phyloP scores from a whole-genome alignment of 1,140 invertebrate genomes.

The roundworm (Caenorhabditis elegans) region DNA sequence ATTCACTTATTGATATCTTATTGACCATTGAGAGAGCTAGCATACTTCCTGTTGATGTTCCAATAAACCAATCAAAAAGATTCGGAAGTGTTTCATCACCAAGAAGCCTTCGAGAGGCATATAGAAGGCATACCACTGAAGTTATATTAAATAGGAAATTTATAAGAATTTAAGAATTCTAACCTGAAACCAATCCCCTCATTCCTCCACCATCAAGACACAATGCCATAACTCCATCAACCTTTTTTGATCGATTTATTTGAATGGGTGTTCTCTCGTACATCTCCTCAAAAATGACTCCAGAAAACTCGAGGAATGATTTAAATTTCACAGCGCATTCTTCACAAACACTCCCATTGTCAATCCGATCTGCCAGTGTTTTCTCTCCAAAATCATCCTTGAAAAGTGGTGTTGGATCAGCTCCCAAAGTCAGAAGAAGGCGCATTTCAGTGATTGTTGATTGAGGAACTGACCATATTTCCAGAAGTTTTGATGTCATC shows the following conservation, averaged over 20 bases:
- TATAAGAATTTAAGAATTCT: neutral
- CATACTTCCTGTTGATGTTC: conserved; percentile 58
- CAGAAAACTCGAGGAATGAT: conserved; percentile 41
- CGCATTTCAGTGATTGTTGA: conserved; percentile 58
- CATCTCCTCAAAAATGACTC: conserved; percentile 46
- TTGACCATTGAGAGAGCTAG: conserved; percentile 57
- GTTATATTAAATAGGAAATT: neutral
- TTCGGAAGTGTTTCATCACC: conserved; percentile 56
- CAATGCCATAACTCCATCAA: conserved; percentile 52
- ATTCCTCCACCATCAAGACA: conserved; percentile 60
- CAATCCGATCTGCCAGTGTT: conserved; percentile 50
- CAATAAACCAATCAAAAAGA: conserved; percentile 56
- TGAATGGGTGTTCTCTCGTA: conserved; percentile 39
- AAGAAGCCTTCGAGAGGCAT: conserved; percentile 55
- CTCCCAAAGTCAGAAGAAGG: conserved; percentile 52
- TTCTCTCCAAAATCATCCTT: conserved; percentile 52
- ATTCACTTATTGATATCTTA: conserved; percentile 54
- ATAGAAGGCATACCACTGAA: conserved; percentile 49
- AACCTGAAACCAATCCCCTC: conserved; percentile 56
- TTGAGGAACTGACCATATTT: conserved; percentile 56
- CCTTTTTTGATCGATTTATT: conserved; percentile 20
- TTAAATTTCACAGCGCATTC: conserved; percentile 31
- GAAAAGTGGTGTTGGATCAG: conserved; percentile 53
- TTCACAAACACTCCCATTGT: conserved; percentile 37
- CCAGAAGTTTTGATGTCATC: conserved; percentile 52